These are phyloP conservation scores for Eristalis arbustorum DNA, from an alignment of 2,888 invertebrate species.

Conservation along the genomic window DNA sequence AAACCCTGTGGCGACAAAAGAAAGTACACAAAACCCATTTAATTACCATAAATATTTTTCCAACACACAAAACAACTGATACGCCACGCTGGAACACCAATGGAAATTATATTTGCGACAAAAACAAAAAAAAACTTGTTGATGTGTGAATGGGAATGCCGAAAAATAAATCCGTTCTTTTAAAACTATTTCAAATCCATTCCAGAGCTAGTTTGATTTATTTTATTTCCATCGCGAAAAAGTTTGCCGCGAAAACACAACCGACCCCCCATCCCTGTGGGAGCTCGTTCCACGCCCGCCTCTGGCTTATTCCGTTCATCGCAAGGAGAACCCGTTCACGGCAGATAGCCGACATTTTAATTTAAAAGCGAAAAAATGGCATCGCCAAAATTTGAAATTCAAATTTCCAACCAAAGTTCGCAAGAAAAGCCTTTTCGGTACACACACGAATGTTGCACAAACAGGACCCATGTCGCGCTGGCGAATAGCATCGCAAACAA, in stretches of 20 bases:
- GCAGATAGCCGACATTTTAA: slow-evolving; percentile 52
- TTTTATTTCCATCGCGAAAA: slow-evolving; percentile 54
- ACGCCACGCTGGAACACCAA: background rate
- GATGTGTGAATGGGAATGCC: slow-evolving; percentile 47
- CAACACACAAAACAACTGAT: no score
- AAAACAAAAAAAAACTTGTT: slow-evolving; percentile 45
- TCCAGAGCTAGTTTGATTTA: slow-evolving; percentile 39
- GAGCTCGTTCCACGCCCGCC: background rate
- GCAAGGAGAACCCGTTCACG: slow-evolving; percentile 3
- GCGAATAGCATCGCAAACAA: slow-evolving; percentile 14
- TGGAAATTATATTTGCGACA: slow-evolving; percentile 21
- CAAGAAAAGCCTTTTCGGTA: slow-evolving; percentile 31
- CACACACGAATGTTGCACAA: slow-evolving; percentile 14
- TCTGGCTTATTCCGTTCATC: background rate
- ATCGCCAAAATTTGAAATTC: slow-evolving; percentile 62
- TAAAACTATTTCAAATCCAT: slow-evolving; percentile 32
- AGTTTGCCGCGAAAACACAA: slow-evolving; percentile 29
- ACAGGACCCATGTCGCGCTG: slow-evolving; percentile 19
- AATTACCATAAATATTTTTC: no score
- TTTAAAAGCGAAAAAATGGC: slow-evolving; percentile 50
- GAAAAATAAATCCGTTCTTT: background rate
- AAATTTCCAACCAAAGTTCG: slow-evolving; percentile 58
- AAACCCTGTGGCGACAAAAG: no score
- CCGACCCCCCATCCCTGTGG: background rate
- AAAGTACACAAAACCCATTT: no score